A percentile compares a stretch with the other conserved stretches of the same genome.
Conservation (phyloP, 2,888 invertebrate species). For the Cheilosia scutellata region DNA sequence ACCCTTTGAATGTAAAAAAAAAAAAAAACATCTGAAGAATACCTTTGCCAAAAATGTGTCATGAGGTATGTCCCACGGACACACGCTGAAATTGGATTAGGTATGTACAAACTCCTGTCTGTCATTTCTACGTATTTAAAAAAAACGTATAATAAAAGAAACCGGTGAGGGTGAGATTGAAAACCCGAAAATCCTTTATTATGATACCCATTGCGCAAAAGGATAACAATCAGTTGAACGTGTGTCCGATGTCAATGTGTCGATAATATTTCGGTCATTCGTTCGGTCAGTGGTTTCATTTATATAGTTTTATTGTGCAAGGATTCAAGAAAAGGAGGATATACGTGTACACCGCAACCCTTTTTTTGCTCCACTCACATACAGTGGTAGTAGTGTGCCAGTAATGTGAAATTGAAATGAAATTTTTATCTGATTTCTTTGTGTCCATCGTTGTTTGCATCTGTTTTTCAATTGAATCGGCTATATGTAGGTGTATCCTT, state of each 20-base stretch:
- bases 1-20: slow-evolving; percentile 52
- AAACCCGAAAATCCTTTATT: slow-evolving; percentile 57
- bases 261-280: slow-evolving; percentile 74
- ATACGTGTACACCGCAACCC: neutral
- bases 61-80: slow-evolving; percentile 27
- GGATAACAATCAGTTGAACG: slow-evolving; percentile 74
- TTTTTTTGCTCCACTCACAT: slow-evolving; percentile 6
- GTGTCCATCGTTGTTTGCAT: slow-evolving; percentile 65
- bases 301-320: slow-evolving; percentile 66
- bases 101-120: neutral
- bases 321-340: slow-evolving; percentile 47
- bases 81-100: slow-evolving; percentile 6
- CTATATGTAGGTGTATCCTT: slow-evolving; percentile 33
- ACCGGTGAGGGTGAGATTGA: slow-evolving; percentile 14
- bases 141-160: neutral
- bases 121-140: neutral
- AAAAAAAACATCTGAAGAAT: slow-evolving; percentile 68
- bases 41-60: slow-evolving; percentile 57
- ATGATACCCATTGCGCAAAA: slow-evolving; percentile 36
- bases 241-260: slow-evolving; percentile 75
- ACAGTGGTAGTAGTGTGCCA: slow-evolving; percentile 52
- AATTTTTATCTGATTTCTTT: slow-evolving; percentile 73
- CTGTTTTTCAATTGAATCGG: slow-evolving; percentile 41
- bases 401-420: slow-evolving; percentile 74
- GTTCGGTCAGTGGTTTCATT: slow-evolving; percentile 74